These are phyloP conservation scores for Sceloporus tristichus DNA, from an alignment of 2,113 vertebrate species.

Conservation along the genomic window DNA sequence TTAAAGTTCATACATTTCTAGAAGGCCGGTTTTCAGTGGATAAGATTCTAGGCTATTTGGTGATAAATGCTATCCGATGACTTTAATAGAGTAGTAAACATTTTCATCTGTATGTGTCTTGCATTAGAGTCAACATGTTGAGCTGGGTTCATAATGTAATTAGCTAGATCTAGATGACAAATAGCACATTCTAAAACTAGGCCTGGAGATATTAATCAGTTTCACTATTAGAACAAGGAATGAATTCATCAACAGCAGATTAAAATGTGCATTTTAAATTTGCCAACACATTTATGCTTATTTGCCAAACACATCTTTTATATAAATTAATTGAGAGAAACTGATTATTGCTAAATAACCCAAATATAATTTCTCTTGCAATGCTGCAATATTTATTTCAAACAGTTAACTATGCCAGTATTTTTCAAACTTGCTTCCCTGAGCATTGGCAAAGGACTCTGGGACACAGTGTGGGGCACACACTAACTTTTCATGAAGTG, in stretches of 20 bases:
- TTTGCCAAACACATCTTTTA: slow-evolving; percentile 31
- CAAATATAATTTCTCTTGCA: slow-evolving; percentile 19
- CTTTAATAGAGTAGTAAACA: slow-evolving; percentile 5
- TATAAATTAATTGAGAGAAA: slow-evolving; percentile 9
- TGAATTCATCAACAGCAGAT: slow-evolving; percentile 16
- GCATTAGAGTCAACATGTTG: neutral
- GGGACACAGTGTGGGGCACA: neutral
- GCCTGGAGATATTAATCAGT: slow-evolving; percentile 28
- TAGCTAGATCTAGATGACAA: slow-evolving; percentile 27
- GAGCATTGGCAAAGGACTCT: neutral
- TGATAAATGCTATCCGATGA: neutral
- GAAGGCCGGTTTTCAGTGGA: neutral
- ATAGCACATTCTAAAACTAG: slow-evolving; percentile 16
- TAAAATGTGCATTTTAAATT: slow-evolving; percentile 32
- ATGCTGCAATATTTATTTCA: neutral
- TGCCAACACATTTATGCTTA: slow-evolving; percentile 3
- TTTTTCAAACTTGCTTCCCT: neutral
- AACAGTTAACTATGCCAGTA: neutral
- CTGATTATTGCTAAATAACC: slow-evolving; percentile 10
- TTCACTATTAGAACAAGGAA: slow-evolving; percentile 22
- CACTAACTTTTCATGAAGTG: neutral
- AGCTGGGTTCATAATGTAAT: slow-evolving; percentile 11
- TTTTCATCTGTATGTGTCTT: slow-evolving; percentile 7
- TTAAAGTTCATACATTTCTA: neutral
- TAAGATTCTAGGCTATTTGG: neutral